Percentiles rank a stretch among this genome's conserved stretches.
Conservation (phyloP, 2,888 invertebrate species). For the Pseudococcus jackbeardsleyi region DNA sequence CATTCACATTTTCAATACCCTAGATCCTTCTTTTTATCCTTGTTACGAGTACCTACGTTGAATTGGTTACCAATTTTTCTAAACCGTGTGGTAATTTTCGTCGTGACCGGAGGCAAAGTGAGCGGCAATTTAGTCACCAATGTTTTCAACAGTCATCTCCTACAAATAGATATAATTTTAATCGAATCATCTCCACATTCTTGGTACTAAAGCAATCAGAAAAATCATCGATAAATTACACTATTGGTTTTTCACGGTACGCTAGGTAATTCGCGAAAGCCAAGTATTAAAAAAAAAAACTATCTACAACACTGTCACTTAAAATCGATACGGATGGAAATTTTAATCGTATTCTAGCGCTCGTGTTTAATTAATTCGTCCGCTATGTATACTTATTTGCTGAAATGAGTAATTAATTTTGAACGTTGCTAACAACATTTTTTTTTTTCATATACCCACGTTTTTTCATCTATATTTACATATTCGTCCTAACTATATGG, state of each 20-base stretch:
- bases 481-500: not conserved
- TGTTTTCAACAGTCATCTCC: not conserved
- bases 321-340: not conserved
- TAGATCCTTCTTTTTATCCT: constrained; percentile 44
- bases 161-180: not conserved
- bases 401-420: constrained; percentile 27
- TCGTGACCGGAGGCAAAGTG: not conserved
- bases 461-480: not conserved
- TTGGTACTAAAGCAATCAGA: not conserved
- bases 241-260: not conserved
- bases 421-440: not conserved
- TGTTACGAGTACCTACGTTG: not conserved
- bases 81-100: too few species aligned
- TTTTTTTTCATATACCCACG: not conserved
- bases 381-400: not conserved
- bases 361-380: constrained; percentile 14
- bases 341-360: not conserved
- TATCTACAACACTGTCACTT: not conserved
- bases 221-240: constrained; percentile 18
- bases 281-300: not conserved
- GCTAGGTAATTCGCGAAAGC: not conserved
- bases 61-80: constrained; percentile 44
- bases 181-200: constrained; percentile 21
- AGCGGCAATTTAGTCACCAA: not conserved
- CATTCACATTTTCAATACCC: constrained; percentile 57